Conservation (phyloP, 2,113 vertebrate genomes). For the Azemiops feae region DNA sequence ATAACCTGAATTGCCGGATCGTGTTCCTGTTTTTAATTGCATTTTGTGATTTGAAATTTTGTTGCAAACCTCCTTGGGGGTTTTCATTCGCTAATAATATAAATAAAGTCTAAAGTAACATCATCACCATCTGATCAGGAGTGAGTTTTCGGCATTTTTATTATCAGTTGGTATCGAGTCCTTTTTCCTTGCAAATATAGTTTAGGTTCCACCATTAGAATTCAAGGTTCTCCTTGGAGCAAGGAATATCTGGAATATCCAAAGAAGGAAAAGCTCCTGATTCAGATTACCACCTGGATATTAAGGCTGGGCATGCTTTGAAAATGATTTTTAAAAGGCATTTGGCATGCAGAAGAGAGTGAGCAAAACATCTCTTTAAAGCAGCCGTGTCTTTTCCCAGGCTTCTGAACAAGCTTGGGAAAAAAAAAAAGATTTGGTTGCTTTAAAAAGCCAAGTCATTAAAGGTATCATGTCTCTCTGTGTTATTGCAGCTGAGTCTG, state of each 20-base stretch:
- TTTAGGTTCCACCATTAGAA: neutral
- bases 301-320: neutral
- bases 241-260: neutral
- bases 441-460: neutral
- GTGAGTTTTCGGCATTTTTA: neutral
- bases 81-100: neutral
- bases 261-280: neutral
- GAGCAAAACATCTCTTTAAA: neutral
- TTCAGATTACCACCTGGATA: neutral
- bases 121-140: neutral
- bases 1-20: neutral
- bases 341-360: neutral
- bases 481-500: neutral
- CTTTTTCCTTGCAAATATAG: neutral
- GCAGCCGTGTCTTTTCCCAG: neutral
- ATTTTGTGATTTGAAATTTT: neutral
- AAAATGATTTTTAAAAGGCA: neutral
- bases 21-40: neutral
- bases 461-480: neutral
- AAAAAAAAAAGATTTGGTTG: neutral
- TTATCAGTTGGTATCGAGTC: neutral
- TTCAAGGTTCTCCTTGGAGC: neutral
- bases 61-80: neutral
- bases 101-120: neutral
- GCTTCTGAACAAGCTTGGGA: neutral